Evolutionary conservation across 2,797 vertebrate genomes (phyloP), one percentile per base, ranked within the genome.

Genomic region (Cebuella pygmaea): DNA sequence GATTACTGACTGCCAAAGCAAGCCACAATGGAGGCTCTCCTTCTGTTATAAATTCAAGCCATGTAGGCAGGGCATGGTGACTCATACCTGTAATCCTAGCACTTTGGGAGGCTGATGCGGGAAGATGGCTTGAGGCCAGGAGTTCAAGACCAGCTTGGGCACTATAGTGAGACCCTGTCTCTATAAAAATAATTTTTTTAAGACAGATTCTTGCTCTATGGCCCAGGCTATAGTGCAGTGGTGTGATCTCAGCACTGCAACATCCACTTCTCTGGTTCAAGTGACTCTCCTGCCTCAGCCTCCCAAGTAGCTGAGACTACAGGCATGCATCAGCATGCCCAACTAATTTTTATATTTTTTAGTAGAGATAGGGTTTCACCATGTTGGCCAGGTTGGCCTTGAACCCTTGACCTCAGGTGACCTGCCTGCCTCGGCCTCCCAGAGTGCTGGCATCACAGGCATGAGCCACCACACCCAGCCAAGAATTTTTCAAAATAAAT

Each of bases 11-110:
- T 39, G 6, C 64, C 92, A 80, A 75, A 72, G 83, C n/a, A 39
- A 48, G 19, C 39, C 17, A 59, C 19, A 14, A 24, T 1, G 1
- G 3, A 19, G 4, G 20, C 30, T 75, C 80, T 15, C 20, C 90
- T 90, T 64, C 44, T 27, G 7, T 57, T 59, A 75, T 5, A 48
- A 81, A 87, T 2, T 48, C 84, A 87, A 81, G 64, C 75, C 82
- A 36, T 14, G 1, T 5, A n/a, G 67, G 33, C 9, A 0, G 4
- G 4, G 67, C 67, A 72, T 0, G 2, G 36, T 39, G 67, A n/a
- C 67, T 72, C 10, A 12, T 20, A 72, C 36, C 20, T 72, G 20
- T 72, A 72, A 72, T 72, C 20, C 67, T 36, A 72, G 20, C 1
- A 2, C 67, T 72, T 72, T 72, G 36, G 20, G 67, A 72, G 36